Evolutionary conservation across 2,888 invertebrate species (phyloP).

Genomic region (Hypomecis atomaria): DNA sequence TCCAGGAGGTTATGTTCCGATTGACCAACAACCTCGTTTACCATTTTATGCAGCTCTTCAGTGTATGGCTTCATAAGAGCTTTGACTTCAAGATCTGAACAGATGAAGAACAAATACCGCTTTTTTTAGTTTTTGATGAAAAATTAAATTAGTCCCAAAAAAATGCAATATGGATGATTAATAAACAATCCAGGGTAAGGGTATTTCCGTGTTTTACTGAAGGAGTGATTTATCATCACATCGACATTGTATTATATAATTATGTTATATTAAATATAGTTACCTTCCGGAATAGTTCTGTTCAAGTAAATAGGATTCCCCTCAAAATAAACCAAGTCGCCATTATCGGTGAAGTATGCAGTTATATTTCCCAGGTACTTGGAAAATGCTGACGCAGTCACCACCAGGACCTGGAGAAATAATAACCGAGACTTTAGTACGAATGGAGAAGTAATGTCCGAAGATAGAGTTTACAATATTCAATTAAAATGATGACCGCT

Average conservation of each 20-base stretch:
- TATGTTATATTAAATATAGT: neutral
- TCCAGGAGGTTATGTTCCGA: conserved; percentile 80
- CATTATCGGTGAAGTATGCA: conserved; percentile 87
- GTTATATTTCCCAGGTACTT: conserved; percentile 92
- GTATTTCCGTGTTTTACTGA: too few species aligned
- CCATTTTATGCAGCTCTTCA: conserved; percentile 77
- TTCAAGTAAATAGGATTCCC: conserved; percentile 90
- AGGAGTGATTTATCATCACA: too few species aligned
- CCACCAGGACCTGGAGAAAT: conserved; percentile 83
- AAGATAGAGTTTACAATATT: too few species aligned
- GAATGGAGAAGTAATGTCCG: too few species aligned
- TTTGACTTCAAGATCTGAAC: neutral
- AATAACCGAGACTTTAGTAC: neutral
- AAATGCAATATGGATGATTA: too few species aligned
- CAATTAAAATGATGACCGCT: too few species aligned
- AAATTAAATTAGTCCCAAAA: too few species aligned
- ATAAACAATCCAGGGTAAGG: too few species aligned
- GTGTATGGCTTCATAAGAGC: conserved; percentile 85
- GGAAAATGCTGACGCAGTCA: conserved; percentile 88
- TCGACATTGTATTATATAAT: too few species aligned
- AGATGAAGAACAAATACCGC: too few species aligned
- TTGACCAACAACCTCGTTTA: conserved; percentile 82
- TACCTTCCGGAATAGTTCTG: conserved; percentile 87
- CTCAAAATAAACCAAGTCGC: conserved; percentile 86
- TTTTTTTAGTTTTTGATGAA: too few species aligned